Percentiles rank a stretch among this genome's conserved stretches.
phyloP scores from a whole-genome alignment of 1,140 invertebrate genomes.

The Coptotermes formosanus region DNA sequence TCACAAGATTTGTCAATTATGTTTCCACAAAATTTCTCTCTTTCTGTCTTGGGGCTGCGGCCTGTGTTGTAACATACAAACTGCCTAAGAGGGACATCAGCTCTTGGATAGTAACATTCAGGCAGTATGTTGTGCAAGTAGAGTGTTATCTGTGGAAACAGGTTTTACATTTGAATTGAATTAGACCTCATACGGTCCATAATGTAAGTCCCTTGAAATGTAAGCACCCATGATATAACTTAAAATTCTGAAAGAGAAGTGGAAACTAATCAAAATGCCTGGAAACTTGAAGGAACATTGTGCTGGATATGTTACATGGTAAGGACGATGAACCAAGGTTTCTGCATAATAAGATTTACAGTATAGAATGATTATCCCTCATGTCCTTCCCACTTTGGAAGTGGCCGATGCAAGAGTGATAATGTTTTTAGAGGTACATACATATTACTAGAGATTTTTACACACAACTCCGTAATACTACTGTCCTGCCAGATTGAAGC shows the following conservation, averaged over 20 bases:
- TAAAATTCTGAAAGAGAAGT: not conserved
- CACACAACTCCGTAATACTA: not conserved
- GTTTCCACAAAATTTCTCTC: not conserved
- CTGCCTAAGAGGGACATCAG: not conserved
- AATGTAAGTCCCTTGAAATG: not conserved
- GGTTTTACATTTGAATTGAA: not conserved
- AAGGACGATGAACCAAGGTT: not conserved
- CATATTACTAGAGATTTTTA: constrained; percentile 14
- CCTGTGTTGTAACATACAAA: too few relatives aligned
- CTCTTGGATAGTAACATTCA: not conserved
- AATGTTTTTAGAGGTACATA: constrained; percentile 5
- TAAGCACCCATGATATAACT: not conserved
- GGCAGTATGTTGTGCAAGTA: not conserved
- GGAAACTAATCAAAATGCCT: constrained; percentile 15
- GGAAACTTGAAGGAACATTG: constrained; percentile 4
- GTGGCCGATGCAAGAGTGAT: not conserved
- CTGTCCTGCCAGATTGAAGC: not conserved
- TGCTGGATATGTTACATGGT: not conserved
- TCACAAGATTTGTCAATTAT: not conserved
- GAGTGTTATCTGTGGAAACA: not conserved
- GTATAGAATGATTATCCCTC: not conserved
- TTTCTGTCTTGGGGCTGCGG: not conserved
- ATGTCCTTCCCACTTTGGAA: not conserved
- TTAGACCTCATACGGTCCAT: not conserved
- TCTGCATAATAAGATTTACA: not conserved